phyloP scores from a whole-genome alignment of 2,113 vertebrate genomes.

The Paradisaea rubra region DNA sequence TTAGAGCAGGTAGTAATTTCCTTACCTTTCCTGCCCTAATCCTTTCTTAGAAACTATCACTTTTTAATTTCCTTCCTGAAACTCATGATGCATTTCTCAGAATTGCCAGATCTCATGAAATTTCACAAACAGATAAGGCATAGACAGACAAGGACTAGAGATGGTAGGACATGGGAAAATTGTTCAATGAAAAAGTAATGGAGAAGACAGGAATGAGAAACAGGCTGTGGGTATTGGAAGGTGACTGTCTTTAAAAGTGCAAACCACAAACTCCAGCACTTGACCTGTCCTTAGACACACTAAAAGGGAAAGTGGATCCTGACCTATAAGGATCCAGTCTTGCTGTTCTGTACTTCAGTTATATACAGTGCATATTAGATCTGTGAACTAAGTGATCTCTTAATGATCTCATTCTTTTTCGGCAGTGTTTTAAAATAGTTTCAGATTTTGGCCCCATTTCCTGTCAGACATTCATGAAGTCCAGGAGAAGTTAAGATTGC shows the following conservation, averaged over 20 bases:
- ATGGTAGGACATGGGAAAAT: neutral
- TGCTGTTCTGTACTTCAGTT: neutral
- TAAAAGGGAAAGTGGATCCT: neutral
- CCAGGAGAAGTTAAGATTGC: neutral
- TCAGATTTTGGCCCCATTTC: neutral
- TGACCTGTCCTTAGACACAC: neutral
- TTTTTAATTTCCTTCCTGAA: neutral
- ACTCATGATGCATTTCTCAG: neutral
- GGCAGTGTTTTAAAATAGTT: neutral
- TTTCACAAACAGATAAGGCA: neutral
- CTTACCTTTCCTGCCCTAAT: neutral
- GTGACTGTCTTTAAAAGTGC: neutral
- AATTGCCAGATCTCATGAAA: neutral
- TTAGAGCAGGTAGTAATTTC: neutral
- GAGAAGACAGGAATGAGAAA: neutral
- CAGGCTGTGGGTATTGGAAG: neutral
- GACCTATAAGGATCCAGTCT: neutral
- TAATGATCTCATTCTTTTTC: neutral
- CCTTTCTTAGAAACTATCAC: neutral
- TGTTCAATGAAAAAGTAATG: neutral
- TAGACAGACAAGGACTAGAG: neutral
- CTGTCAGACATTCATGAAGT: neutral
- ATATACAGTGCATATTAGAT: neutral
- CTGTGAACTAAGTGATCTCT: neutral
- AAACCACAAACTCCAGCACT: rapidly evolving